phyloP scores from a whole-genome alignment of 64 coral and sea anemone genomes.

The Hydrozoanthus tunicans region DNA sequence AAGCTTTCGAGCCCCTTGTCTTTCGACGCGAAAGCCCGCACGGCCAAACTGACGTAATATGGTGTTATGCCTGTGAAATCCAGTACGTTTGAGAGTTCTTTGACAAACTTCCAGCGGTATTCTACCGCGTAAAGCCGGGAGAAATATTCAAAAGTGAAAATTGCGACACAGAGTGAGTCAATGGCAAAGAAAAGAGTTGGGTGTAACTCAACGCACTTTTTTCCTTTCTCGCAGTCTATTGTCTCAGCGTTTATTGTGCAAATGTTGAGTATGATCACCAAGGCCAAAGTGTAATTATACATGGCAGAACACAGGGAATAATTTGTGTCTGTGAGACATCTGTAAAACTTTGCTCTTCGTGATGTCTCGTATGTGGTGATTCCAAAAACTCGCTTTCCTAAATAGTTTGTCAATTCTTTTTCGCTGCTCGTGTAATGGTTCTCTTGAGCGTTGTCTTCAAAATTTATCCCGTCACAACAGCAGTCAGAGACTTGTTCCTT shows the following conservation, averaged over 20 bases:
- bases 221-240: slow-evolving; percentile 36
- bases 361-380: slow-evolving; percentile 25
- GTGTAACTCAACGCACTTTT: slow-evolving; percentile 52
- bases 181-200: slow-evolving; percentile 55
- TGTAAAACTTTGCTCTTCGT: slow-evolving; percentile 65
- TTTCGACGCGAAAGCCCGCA: slow-evolving; percentile 43
- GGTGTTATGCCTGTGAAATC: slow-evolving; percentile 83
- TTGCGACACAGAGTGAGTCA: slow-evolving; percentile 85
- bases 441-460: slow-evolving; percentile 46
- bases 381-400: slow-evolving; percentile 16
- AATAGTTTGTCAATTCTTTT: neutral
- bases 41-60: slow-evolving; percentile 72
- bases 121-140: slow-evolving; percentile 71
- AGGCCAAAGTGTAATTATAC: slow-evolving; percentile 70
- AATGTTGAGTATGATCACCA: slow-evolving; percentile 82
- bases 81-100: slow-evolving; percentile 70
- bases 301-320: slow-evolving; percentile 54
- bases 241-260: slow-evolving; percentile 79
- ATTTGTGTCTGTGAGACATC: slow-evolving; percentile 70
- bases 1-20: slow-evolving; percentile 49
- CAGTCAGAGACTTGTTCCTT: slow-evolving; percentile 69
- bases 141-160: slow-evolving; percentile 82
- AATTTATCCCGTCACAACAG: slow-evolving; percentile 81
- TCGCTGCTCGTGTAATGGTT: slow-evolving; percentile 31
- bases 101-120: slow-evolving; percentile 60